Evolutionary conservation across 37 sponge, comb jelly and placozoan species (phyloP).

Genomic region (Oopsacas minuta): DNA sequence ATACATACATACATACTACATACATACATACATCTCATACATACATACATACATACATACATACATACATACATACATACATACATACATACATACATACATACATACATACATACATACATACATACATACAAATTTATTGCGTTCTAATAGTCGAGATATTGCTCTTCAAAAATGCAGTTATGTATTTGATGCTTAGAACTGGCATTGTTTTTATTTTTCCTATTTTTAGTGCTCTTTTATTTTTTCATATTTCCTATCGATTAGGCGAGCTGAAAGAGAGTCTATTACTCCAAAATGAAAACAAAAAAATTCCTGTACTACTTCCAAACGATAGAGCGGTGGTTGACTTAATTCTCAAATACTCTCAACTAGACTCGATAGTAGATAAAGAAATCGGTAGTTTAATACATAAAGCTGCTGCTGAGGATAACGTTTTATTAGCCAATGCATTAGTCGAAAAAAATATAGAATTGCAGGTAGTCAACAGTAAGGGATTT

Average conservation of each 20-base stretch:
- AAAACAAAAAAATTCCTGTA: background rate
- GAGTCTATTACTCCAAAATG: background rate
- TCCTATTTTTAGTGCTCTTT: too few relatives aligned
- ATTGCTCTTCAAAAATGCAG: too few relatives aligned
- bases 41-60: too few relatives aligned
- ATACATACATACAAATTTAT: too few relatives aligned
- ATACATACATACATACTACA: too few relatives aligned
- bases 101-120: too few relatives aligned
- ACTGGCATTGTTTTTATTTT: too few relatives aligned
- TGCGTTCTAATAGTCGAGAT: too few relatives aligned
- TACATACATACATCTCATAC: too few relatives aligned
- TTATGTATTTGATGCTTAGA: too few relatives aligned
- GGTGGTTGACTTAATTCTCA: background rate
- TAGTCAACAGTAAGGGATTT: constrained; percentile 1
- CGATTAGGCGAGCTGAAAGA: background rate
- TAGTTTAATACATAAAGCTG: background rate
- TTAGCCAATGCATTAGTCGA: background rate
- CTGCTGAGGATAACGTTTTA: background rate
- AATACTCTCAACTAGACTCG: background rate
- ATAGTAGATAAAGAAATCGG: constrained; percentile 7
- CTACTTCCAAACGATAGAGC: background rate
- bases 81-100: too few relatives aligned
- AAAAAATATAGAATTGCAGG: background rate
- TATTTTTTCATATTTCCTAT: background rate
- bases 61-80: too few relatives aligned